phyloP scores from a whole-genome alignment of 2,888 invertebrate species.

The Rambutsinella grinnellia region DNA sequence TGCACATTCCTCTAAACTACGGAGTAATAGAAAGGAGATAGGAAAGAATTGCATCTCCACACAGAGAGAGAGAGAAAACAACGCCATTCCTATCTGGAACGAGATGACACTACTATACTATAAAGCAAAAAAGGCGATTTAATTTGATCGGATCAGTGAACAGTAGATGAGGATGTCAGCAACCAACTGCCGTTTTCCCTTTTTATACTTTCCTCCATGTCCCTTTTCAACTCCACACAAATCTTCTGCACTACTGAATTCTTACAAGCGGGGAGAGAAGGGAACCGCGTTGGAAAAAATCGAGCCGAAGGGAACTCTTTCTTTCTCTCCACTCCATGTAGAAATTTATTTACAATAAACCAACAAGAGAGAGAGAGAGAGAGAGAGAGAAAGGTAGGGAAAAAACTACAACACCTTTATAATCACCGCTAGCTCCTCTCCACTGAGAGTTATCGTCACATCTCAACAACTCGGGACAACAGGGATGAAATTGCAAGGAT shows the following conservation, averaged over 20 bases:
- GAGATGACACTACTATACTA: not conserved
- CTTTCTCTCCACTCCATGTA: not conserved
- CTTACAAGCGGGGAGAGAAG: slow-evolving; percentile 6
- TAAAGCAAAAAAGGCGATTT: slow-evolving; percentile 50
- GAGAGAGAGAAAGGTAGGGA: not conserved
- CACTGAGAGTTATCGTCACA: too few species aligned
- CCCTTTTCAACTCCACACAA: slow-evolving; percentile 34
- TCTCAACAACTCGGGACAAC: too few species aligned
- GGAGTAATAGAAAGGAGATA: not conserved
- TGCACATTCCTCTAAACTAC: not conserved
- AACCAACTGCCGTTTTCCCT: slow-evolving; percentile 40
- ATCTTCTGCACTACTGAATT: slow-evolving; percentile 34
- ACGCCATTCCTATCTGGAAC: not conserved
- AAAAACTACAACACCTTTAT: too few species aligned
- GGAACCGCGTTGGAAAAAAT: not conserved
- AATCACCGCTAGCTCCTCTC: not conserved
- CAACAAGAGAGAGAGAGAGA: not conserved
- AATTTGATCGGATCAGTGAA: slow-evolving; percentile 55
- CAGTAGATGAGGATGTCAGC: slow-evolving; percentile 54
- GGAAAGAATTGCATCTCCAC: not conserved
- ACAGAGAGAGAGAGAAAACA: not conserved
- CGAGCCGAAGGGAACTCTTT: not conserved
- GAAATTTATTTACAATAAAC: not conserved
- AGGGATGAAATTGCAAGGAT: too few species aligned
- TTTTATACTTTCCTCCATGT: slow-evolving; percentile 18